Conservation (phyloP, 2,113 vertebrate genomes). For the Saguinus midas region DNA sequence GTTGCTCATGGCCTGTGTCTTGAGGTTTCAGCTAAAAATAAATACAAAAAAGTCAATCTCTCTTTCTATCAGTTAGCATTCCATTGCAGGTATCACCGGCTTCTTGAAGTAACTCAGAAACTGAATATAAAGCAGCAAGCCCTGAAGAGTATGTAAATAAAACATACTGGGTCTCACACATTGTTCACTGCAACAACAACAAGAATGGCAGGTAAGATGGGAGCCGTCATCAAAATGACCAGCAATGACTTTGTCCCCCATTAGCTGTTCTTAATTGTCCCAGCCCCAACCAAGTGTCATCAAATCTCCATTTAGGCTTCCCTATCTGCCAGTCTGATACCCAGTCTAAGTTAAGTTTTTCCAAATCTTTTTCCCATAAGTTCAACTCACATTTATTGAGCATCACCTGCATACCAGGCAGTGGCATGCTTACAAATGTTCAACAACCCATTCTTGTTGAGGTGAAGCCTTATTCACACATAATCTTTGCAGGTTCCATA, state of each 20-base stretch:
- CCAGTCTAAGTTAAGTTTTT: neutral
- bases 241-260: fast-evolving
- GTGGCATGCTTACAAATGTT: neutral
- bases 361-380: neutral
- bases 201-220: neutral
- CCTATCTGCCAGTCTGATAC: neutral
- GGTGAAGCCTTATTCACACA: neutral
- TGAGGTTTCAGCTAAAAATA: slow-evolving; percentile 51
- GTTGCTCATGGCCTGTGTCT: neutral
- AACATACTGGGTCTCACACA: neutral
- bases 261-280: neutral
- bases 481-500: neutral
- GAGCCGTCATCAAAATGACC: neutral
- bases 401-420: neutral
- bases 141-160: neutral
- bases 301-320: neutral
- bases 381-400: neutral
- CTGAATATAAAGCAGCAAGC: neutral
- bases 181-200: neutral
- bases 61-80: neutral
- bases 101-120: slow-evolving; percentile 21
- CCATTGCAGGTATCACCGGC: neutral
- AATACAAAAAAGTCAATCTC: neutral
- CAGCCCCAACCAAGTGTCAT: neutral
- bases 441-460: neutral